Evolutionary conservation across 2,113 vertebrate species (phyloP).

Genomic region (Notarius quadriscutis): DNA sequence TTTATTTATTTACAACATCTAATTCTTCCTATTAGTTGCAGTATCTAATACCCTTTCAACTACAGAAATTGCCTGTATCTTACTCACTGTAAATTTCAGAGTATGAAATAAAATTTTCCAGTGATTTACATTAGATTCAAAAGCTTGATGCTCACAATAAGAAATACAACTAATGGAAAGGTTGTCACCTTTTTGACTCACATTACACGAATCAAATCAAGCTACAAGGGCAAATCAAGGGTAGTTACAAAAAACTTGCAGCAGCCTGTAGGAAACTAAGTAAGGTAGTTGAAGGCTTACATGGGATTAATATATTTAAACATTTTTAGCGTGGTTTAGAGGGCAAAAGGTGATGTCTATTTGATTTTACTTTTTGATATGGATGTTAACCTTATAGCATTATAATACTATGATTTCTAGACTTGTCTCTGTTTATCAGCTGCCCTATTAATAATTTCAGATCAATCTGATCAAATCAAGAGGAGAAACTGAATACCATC

Average conservation of each 20-base stretch:
- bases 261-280: not conserved
- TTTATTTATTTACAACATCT: not conserved
- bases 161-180: not conserved
- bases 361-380: not conserved
- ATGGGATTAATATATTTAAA: not conserved
- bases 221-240: not conserved
- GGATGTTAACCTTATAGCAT: not conserved
- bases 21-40: not conserved
- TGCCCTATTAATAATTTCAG: not conserved
- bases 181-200: not conserved
- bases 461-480: not conserved
- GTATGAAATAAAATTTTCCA: not conserved
- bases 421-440: not conserved
- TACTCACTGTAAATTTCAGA: not conserved
- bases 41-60: not conserved
- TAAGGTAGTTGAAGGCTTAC: not conserved
- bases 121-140: not conserved
- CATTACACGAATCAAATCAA: not conserved
- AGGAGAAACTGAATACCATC: constrained; percentile 45
- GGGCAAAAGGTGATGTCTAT: not conserved
- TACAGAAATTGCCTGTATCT: not conserved
- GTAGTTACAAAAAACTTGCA: not conserved
- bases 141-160: not conserved
- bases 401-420: not conserved
- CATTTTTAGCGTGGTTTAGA: not conserved